Conservation (phyloP, 2,888 invertebrate species). For the Melangyna quadrimaculata region DNA sequence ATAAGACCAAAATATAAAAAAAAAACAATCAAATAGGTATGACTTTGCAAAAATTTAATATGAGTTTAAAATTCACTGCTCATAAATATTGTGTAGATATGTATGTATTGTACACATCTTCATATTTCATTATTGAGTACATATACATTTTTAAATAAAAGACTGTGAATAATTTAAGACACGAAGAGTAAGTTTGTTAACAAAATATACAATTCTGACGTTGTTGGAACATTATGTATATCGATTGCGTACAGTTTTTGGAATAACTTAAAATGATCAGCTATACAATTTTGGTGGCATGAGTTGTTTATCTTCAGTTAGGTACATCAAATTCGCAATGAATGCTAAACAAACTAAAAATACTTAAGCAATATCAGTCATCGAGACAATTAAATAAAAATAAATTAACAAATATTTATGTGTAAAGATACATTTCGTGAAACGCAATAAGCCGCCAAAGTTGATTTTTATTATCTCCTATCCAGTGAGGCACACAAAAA, state of each 20-base stretch:
- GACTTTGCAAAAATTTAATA: conserved; percentile 9
- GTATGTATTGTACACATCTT: background rate
- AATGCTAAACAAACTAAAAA: background rate
- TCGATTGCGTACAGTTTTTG: background rate
- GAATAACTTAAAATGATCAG: background rate
- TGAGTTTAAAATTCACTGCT: conserved; percentile 4
- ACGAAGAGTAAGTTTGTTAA: background rate
- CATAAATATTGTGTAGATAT: background rate
- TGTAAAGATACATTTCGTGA: background rate
- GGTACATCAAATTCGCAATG: background rate
- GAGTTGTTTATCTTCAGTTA: background rate
- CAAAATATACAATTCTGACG: background rate
- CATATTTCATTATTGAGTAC: background rate
- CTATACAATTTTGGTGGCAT: background rate
- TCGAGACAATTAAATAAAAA: background rate
- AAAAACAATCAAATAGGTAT: conserved; percentile 7
- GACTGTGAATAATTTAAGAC: background rate
- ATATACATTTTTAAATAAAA: background rate
- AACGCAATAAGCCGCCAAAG: conserved; percentile 9
- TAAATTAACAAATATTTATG: background rate
- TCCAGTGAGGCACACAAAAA: background rate
- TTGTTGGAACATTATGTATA: background rate
- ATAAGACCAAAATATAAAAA: conserved; percentile 34
- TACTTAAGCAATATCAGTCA: background rate
- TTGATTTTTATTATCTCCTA: conserved; percentile 12